Evolutionary conservation across 1,140 invertebrate species (phyloP).

Genomic region (Drosophila busckii): DNA sequence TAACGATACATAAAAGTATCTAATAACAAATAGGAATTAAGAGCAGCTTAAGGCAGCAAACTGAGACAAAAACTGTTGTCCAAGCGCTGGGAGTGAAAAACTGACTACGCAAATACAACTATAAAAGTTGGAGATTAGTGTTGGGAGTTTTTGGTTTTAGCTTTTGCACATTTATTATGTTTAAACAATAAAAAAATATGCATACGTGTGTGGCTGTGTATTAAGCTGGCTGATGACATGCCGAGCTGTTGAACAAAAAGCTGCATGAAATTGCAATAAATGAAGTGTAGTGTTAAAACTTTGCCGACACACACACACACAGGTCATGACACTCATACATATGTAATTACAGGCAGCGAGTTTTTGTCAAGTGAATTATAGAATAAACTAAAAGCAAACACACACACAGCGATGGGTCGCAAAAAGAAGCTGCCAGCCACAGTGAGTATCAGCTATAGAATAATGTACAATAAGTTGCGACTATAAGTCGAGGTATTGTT

Average conservation of each 20-base stretch:
- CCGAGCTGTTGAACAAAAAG: slow-evolving; percentile 37
- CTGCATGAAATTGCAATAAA: slow-evolving; percentile 33
- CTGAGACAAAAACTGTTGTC: neutral
- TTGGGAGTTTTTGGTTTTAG: slow-evolving; percentile 60
- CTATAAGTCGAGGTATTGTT: too few species aligned
- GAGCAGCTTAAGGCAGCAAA: too few species aligned
- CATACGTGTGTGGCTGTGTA: slow-evolving; percentile 26
- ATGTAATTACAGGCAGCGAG: slow-evolving; percentile 42
- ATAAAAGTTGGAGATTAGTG: slow-evolving; percentile 42
- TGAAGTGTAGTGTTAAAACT: slow-evolving; percentile 50
- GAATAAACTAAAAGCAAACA: slow-evolving; percentile 1
- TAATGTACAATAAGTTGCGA: slow-evolving; percentile 18
- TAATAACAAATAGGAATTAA: too few species aligned
- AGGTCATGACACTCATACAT: slow-evolving; percentile 6
- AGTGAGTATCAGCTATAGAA: slow-evolving; percentile 51
- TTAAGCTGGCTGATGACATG: slow-evolving; percentile 49
- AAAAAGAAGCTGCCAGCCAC: slow-evolving; percentile 58
- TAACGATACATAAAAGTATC: too few species aligned
- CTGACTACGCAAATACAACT: neutral
- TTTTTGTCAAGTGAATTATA: slow-evolving; percentile 54
- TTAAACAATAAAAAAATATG: too few species aligned
- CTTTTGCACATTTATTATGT: too few species aligned
- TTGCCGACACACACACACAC: slow-evolving; percentile 15
- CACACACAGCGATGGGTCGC: slow-evolving; percentile 46
- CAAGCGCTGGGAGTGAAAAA: neutral